A percentile compares a stretch with the other conserved stretches of the same genome.
These are phyloP conservation scores for Hipposideros armiger DNA, from an alignment of 2,113 vertebrate genomes.

Conservation along the genomic window DNA sequence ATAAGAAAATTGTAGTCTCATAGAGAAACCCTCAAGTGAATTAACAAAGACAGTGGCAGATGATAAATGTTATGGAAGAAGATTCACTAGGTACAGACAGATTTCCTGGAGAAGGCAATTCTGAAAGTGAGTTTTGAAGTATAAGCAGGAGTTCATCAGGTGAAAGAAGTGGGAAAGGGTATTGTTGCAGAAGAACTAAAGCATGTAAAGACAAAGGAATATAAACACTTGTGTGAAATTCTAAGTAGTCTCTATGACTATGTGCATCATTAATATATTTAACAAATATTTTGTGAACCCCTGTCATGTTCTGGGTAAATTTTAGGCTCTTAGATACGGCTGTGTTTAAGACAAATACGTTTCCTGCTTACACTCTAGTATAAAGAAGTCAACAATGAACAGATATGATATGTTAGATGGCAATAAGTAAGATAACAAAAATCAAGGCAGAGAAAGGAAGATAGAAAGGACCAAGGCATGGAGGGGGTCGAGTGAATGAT, in stretches of 20 bases:
- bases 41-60: background rate
- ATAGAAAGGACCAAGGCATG: background rate
- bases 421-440: background rate
- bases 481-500: background rate
- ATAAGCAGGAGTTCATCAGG: background rate
- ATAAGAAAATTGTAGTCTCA: conserved; percentile 7
- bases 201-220: background rate
- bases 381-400: background rate
- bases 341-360: background rate
- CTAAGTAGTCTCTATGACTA: background rate
- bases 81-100: background rate
- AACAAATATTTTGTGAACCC: background rate
- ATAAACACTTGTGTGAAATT: conserved; percentile 4
- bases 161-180: background rate
- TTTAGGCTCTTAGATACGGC: background rate
- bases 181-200: background rate
- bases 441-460: background rate
- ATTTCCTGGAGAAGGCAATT: background rate
- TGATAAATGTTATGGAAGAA: background rate
- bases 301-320: background rate
- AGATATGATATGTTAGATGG: background rate
- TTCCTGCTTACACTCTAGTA: background rate
- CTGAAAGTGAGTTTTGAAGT: conserved; percentile 21
- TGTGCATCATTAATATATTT: conserved; percentile 12
- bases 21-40: background rate